phyloP scores from a whole-genome alignment of 2,113 vertebrate genomes.

The Rhinichthys klamathensis region DNA sequence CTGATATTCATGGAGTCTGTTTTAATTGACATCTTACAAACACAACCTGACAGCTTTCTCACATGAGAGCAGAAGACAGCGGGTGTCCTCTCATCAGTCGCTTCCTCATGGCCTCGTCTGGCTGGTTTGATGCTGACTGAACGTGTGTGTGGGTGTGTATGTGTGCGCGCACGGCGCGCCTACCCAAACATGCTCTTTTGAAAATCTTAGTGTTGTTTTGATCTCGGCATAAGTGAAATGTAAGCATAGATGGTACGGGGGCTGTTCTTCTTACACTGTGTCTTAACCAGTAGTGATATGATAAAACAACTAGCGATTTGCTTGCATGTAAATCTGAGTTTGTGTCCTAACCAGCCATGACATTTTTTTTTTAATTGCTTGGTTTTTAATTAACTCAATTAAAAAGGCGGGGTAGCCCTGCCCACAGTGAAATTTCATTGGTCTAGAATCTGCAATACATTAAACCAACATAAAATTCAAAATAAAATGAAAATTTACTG shows the following conservation, averaged over 20 bases:
- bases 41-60: constrained; percentile 34
- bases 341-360: background rate
- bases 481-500: background rate
- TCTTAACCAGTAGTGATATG: background rate
- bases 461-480: background rate
- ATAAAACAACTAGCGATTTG: background rate
- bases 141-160: constrained; percentile 11
- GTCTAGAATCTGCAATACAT: background rate
- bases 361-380: background rate
- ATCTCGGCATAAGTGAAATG: constrained; percentile 27
- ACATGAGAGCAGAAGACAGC: constrained; percentile 28
- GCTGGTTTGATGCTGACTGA: constrained; percentile 29
- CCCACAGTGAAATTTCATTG: background rate
- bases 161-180: background rate
- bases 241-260: background rate
- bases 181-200: constrained; percentile 4
- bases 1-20: constrained; percentile 40
- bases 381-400: background rate
- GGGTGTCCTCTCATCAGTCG: constrained; percentile 41
- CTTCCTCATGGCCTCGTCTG: constrained; percentile 19
- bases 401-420: too few relatives aligned
- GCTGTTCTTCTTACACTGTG: background rate
- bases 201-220: constrained; percentile 23
- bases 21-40: constrained; percentile 55
- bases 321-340: background rate